Base-by-base conservation (phyloP, 2,113 vertebrate species). In the Galeopterus variegatus region DNA sequence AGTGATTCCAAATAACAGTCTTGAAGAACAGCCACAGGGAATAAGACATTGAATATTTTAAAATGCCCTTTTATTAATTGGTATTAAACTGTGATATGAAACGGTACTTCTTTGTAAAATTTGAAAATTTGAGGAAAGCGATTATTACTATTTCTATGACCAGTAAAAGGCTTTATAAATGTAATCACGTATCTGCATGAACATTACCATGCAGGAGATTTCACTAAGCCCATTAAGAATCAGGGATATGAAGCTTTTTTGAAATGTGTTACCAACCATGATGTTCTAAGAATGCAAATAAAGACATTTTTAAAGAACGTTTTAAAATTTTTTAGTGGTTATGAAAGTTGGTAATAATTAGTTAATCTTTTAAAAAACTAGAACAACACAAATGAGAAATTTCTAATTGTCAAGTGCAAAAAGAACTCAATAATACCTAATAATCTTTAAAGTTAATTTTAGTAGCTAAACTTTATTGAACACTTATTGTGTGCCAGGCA, bases 141-240 rank as follows among this genome's bases (percentile, higher is more conserved):
- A 90, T 97, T 94, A 93, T 86, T 92, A 95, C 41, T 95, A 56
- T 95, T 93, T 90, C 81, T 96, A 52, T 88, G 91, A 84, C 70
- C 60, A 80, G 76, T 92, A 23, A 85, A 94, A 94, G 45, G 79
- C 72, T 92, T 95, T 93, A 9, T 88, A 70, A 67, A 72, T 81
- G 14, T 54, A 92, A 72, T 94, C 72, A 26, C 33, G 0, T 87
- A 92, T 90, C 36, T 93, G 60, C 36, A 28, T 72, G 90, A 93
- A 86, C 48, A 70, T 93, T 87, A 64, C 33, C 58, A 64, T 24
- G 6, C 60, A 82, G 76, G 70, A 95, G 67, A 67, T 83, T 83
- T 95, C 67, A 93, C 24, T 76, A 60, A 94, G 50, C 28, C 58
- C 50, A 86, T 90, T 89, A 96, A 82, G 75, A 95, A 86, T 82